phyloP scores from a whole-genome alignment of 2,797 vertebrate species.

The Australoheros facetus region DNA sequence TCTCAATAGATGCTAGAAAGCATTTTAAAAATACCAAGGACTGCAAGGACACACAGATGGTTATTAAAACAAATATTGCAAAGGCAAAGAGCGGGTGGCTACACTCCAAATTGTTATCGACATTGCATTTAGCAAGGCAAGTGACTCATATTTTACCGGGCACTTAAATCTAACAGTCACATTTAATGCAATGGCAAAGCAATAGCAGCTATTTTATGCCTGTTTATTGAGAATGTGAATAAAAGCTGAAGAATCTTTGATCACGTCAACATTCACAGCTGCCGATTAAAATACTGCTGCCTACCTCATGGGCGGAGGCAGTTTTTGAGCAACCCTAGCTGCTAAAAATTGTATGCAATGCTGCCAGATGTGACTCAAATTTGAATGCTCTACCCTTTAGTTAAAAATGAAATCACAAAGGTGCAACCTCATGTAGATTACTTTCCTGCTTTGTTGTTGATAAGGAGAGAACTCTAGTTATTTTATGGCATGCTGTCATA shows the following conservation, averaged over 20 bases:
- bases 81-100: neutral
- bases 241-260: neutral
- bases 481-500: rapidly evolving
- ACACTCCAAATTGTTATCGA: constrained; percentile 14
- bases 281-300: neutral
- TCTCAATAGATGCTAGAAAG: neutral
- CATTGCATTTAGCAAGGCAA: neutral
- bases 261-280: neutral
- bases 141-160: neutral
- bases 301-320: neutral
- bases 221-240: constrained; percentile 4
- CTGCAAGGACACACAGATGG: neutral
- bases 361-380: neutral
- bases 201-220: neutral
- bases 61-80: neutral
- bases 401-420: neutral
- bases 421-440: neutral
- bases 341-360: neutral
- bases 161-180: neutral
- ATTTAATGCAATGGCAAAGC: constrained; percentile 1
- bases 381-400: neutral
- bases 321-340: neutral
- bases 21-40: neutral
- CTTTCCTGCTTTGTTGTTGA: neutral
- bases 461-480: neutral